phyloP scores from a whole-genome alignment of 1,140 invertebrate species.

The Magallana gigas region DNA sequence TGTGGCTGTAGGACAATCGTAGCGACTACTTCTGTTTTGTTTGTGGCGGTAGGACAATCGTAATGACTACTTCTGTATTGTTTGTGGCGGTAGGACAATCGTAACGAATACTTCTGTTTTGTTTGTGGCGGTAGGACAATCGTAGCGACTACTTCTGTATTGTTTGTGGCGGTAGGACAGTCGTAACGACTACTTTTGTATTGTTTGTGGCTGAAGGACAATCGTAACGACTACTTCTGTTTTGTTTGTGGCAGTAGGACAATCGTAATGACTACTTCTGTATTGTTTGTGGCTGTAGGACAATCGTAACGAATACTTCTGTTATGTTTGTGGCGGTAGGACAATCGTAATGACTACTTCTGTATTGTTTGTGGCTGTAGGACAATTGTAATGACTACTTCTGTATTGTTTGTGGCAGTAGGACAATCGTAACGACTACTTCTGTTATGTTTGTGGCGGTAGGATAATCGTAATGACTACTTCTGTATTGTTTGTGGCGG shows the following conservation, averaged over 20 bases:
- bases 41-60: no score
- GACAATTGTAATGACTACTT: conserved; percentile 85
- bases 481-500: no score
- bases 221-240: conserved; percentile 88
- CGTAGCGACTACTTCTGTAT: no score
- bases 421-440: conserved; percentile 84
- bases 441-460: conserved; percentile 81
- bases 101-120: no score
- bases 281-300: conserved; percentile 65
- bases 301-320: conserved; percentile 86
- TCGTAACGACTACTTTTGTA: no score
- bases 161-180: no score
- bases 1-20: no score
- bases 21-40: no score
- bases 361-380: conserved; percentile 80
- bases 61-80: no score
- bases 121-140: no score
- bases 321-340: conserved; percentile 76
- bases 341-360: conserved; percentile 85
- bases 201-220: conserved; percentile 67
- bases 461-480: conserved; percentile 66
- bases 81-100: no score
- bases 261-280: conserved; percentile 87
- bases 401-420: conserved; percentile 80
- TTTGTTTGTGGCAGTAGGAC: conserved; percentile 66